phyloP scores from a whole-genome alignment of 2,797 vertebrate species.

The Mus spretus region DNA sequence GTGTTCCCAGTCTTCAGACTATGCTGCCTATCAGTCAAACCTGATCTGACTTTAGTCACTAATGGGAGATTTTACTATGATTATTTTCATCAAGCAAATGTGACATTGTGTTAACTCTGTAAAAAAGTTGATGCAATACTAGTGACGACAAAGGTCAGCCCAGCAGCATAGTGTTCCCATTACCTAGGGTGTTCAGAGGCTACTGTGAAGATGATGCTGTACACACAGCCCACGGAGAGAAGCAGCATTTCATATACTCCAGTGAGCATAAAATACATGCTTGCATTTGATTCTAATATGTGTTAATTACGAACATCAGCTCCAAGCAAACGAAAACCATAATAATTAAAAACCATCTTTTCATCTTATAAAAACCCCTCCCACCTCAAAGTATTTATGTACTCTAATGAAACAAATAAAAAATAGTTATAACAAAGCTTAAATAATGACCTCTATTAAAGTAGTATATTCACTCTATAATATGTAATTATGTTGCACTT shows the following conservation, averaged over 20 bases:
- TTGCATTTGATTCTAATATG: conserved; percentile 80
- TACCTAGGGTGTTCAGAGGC: conserved; percentile 60
- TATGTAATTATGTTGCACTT: conserved; percentile 80
- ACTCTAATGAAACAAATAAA: conserved; percentile 82
- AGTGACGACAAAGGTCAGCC: background rate
- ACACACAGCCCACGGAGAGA: conserved; percentile 71
- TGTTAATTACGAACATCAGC: conserved; percentile 85
- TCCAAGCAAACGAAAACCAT: conserved; percentile 77
- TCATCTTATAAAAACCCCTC: conserved; percentile 69
- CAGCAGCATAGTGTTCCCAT: conserved; percentile 58
- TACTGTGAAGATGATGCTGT: conserved; percentile 69
- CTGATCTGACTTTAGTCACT: conserved; percentile 3
- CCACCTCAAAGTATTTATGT: conserved; percentile 79
- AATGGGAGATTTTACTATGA: conserved; percentile 24
- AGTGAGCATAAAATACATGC: conserved; percentile 83
- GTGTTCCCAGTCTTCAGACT: background rate
- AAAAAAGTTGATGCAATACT: conserved; percentile 65
- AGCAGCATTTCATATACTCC: conserved; percentile 80
- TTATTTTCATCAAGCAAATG: conserved; percentile 60
- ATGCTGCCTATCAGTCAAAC: background rate
- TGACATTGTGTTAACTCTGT: conserved; percentile 64
- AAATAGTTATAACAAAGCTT: conserved; percentile 75
- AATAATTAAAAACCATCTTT: conserved; percentile 84
- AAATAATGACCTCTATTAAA: conserved; percentile 82
- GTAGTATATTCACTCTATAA: conserved; percentile 71